phyloP scores from a whole-genome alignment of 2,113 vertebrate genomes.

The Coregonus clupeaformis region DNA sequence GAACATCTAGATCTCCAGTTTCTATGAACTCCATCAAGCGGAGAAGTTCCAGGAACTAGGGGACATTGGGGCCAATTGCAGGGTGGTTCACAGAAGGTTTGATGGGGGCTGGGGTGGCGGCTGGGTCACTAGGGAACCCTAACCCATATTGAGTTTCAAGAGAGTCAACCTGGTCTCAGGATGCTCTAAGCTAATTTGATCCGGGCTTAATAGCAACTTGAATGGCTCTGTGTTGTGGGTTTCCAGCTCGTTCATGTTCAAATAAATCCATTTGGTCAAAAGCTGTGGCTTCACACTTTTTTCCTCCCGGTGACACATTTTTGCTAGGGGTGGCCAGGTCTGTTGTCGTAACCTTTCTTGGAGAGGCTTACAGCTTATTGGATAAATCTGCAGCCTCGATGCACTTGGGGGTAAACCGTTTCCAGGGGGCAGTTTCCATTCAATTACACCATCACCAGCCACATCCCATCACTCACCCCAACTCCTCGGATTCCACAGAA shows the following conservation, averaged over 20 bases:
- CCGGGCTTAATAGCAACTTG: slow-evolving; percentile 14
- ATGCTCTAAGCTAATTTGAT: slow-evolving; percentile 21
- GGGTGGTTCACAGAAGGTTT: slow-evolving; percentile 25
- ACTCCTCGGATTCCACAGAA: too few species aligned
- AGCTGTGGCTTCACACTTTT: slow-evolving; percentile 7
- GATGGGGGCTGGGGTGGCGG: slow-evolving; percentile 7
- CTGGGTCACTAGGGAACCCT: slow-evolving; percentile 41
- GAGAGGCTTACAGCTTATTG: not conserved
- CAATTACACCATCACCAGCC: not conserved
- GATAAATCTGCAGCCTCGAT: not conserved
- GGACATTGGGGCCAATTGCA: slow-evolving; percentile 38
- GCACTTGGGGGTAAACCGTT: not conserved
- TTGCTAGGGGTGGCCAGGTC: not conserved
- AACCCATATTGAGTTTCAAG: slow-evolving; percentile 11
- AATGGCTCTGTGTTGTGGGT: slow-evolving; percentile 11
- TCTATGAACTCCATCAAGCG: slow-evolving; percentile 65
- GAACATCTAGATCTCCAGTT: slow-evolving; percentile 52
- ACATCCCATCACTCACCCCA: not conserved
- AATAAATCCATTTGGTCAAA: slow-evolving; percentile 2
- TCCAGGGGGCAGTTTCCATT: not conserved
- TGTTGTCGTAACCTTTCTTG: not conserved
- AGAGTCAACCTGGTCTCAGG: slow-evolving; percentile 1
- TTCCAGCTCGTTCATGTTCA: slow-evolving; percentile 12
- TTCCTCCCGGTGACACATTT: not conserved
- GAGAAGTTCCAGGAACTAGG: slow-evolving; percentile 66